These are phyloP conservation scores for Baronia brevicornis DNA, from an alignment of 2,888 invertebrate species.

Conservation along the genomic window DNA sequence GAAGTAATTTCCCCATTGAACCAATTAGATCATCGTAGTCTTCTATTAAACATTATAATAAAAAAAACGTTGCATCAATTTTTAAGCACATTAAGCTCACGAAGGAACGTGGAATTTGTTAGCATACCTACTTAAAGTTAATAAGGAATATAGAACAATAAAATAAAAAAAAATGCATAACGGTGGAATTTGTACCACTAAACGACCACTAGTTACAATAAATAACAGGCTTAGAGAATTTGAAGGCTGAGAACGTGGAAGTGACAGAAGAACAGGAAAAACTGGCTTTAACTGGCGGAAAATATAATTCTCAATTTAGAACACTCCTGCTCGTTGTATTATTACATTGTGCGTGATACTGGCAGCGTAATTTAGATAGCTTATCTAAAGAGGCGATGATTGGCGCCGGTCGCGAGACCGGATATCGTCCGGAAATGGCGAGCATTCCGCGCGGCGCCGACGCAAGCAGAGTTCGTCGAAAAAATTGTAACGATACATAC, in stretches of 20 bases:
- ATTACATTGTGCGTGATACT: slow-evolving; percentile 9
- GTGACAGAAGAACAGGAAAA: slow-evolving; percentile 36
- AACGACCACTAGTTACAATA: too few relatives aligned
- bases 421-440: slow-evolving; percentile 73
- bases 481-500: slow-evolving; percentile 28
- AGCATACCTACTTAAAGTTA: too few relatives aligned
- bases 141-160: too few relatives aligned
- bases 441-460: slow-evolving; percentile 66
- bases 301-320: slow-evolving; percentile 16
- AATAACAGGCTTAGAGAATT: slow-evolving; percentile 17
- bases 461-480: slow-evolving; percentile 41
- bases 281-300: slow-evolving; percentile 34
- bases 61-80: too few relatives aligned
- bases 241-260: slow-evolving; percentile 38
- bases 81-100: too few relatives aligned
- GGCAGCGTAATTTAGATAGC: slow-evolving; percentile 28
- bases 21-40: too few relatives aligned
- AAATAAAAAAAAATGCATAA: too few relatives aligned
- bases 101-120: too few relatives aligned
- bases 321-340: background rate
- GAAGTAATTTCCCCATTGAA: too few relatives aligned
- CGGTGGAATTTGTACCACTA: too few relatives aligned
- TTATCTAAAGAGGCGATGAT: slow-evolving; percentile 45
- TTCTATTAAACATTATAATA: too few relatives aligned
- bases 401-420: slow-evolving; percentile 51